A percentile compares a stretch with the other conserved stretches of the same genome.
Conservation (phyloP, 2,113 vertebrate genomes). For the Peromyscus polionotus region DNA sequence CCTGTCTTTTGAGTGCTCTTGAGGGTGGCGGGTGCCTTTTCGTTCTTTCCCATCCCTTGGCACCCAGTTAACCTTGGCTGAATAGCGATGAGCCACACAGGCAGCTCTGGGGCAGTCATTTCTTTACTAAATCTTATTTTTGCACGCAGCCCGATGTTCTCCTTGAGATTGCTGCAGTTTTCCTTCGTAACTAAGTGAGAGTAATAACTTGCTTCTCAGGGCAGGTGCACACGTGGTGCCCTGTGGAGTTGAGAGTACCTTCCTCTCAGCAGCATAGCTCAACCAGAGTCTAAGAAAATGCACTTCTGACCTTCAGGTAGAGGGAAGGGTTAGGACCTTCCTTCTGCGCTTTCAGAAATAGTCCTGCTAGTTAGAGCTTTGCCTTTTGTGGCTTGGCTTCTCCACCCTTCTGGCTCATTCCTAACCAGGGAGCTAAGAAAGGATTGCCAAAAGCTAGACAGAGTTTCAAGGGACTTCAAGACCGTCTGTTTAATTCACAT, state of each 20-base stretch:
- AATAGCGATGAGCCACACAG: not conserved
- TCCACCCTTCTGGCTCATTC: not conserved
- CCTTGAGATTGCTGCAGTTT: not conserved
- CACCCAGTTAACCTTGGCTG: not conserved
- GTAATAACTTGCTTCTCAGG: not conserved
- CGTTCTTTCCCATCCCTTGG: not conserved
- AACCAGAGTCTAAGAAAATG: not conserved
- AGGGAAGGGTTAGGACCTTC: not conserved
- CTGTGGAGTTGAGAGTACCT: not conserved
- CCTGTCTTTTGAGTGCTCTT: not conserved
- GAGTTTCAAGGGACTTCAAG: not conserved
- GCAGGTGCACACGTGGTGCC: rapidly evolving
- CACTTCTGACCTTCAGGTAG: not conserved
- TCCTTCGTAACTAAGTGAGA: not conserved
- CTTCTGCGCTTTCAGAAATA: not conserved
- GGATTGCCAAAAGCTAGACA: not conserved
- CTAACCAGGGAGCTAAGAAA: not conserved
- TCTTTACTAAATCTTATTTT: constrained; percentile 18
- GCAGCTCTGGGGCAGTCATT: not conserved
- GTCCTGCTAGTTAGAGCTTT: not conserved
- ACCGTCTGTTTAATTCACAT: not conserved
- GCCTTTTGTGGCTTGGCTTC: not conserved
- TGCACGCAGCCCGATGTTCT: not conserved
- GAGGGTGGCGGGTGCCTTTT: not conserved
- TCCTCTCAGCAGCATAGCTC: not conserved